A percentile compares a stretch with the other conserved stretches of the same genome.
Conservation (phyloP, 2,113 vertebrate species). For the Dipodomys ordii region DNA sequence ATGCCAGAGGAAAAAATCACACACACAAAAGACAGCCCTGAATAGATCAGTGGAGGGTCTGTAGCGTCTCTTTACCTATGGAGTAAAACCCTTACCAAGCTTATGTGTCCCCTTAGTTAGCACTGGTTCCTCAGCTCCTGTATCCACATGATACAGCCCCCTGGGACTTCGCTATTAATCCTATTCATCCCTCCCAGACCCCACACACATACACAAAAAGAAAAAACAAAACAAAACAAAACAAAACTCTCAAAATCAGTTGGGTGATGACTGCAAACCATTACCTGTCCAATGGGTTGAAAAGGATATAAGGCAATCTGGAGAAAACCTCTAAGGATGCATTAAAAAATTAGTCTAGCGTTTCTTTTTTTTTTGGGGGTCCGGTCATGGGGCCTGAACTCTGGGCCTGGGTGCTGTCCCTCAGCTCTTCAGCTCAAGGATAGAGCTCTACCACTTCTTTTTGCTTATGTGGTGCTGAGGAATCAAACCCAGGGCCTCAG, state of each 20-base stretch:
- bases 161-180: background rate
- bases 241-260: slow-evolving; percentile 50
- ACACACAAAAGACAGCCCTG: background rate
- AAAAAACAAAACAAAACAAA: background rate
- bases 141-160: background rate
- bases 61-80: background rate
- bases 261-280: slow-evolving; percentile 22
- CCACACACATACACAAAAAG: background rate
- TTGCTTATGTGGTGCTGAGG: too few species aligned
- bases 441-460: too few species aligned
- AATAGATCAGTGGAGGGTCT: background rate
- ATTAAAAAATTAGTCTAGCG: slow-evolving; percentile 4
- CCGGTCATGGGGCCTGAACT: too few species aligned
- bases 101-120: background rate
- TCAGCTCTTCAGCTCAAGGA: too few species aligned
- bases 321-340: slow-evolving; percentile 35
- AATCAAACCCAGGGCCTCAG: too few species aligned
- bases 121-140: slow-evolving; percentile 3
- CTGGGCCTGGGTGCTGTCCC: too few species aligned
- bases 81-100: background rate
- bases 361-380: background rate
- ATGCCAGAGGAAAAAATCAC: slow-evolving; percentile 36
- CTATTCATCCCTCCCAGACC: background rate
- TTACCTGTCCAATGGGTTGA: slow-evolving; percentile 40
- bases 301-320: slow-evolving; percentile 10